A percentile compares a stretch with the other conserved stretches of the same genome.
These are phyloP conservation scores for Ypsolopha sequella DNA, from an alignment of 2,888 invertebrate genomes.

Conservation along the genomic window DNA sequence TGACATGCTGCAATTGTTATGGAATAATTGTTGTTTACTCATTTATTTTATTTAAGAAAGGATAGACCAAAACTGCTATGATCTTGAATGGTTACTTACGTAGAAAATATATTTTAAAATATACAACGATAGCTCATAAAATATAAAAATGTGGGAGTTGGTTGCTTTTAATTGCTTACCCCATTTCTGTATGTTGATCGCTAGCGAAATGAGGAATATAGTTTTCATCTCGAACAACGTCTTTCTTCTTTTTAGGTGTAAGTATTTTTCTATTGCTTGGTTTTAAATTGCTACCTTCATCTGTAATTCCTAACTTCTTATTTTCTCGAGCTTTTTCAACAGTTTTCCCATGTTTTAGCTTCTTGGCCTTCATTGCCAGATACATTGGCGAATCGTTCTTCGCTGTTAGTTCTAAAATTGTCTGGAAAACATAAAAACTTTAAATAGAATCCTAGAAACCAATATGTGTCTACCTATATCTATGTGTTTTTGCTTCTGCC, in stretches of 20 bases:
- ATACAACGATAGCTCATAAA: neutral
- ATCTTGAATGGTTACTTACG: too few species aligned
- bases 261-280: too few species aligned
- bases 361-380: constrained; percentile 89
- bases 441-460: too few species aligned
- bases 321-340: constrained; percentile 60
- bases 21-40: too few species aligned
- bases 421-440: constrained; percentile 64
- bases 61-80: too few species aligned
- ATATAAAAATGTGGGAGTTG: neutral
- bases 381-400: constrained; percentile 84
- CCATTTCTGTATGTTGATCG: constrained; percentile 87
- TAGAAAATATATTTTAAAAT: neutral
- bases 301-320: constrained; percentile 20
- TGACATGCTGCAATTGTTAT: constrained; percentile 71
- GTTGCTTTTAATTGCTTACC: constrained; percentile 55
- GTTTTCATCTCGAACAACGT: constrained; percentile 79
- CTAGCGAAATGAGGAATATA: constrained; percentile 89
- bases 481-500: too few species aligned
- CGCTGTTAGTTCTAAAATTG: constrained; percentile 92
- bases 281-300: too few species aligned
- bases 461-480: too few species aligned
- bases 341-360: constrained; percentile 75
- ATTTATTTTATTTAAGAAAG: too few species aligned
- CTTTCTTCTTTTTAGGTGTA: constrained; percentile 57